phyloP scores from a whole-genome alignment of 2,888 invertebrate genomes.

The Ecliptopera silaceata region DNA sequence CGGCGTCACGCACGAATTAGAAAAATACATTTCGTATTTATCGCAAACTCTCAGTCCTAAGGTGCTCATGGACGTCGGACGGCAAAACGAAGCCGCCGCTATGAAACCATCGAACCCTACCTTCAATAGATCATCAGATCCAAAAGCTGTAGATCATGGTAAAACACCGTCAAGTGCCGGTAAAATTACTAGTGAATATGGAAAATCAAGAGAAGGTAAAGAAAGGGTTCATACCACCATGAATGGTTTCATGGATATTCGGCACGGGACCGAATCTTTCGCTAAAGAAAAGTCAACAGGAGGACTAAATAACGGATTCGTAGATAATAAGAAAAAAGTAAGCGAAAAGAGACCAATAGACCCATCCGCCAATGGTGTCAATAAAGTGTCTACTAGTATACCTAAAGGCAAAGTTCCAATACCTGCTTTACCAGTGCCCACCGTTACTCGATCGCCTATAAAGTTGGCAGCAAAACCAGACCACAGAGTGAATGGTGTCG shows the following conservation, averaged over 20 bases:
- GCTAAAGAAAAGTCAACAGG: slow-evolving; percentile 55
- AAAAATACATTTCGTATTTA: slow-evolving; percentile 78
- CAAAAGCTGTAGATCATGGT: slow-evolving; percentile 54
- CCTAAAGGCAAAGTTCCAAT: slow-evolving; percentile 62
- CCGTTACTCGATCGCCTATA: slow-evolving; percentile 54
- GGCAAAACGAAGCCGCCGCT: slow-evolving; percentile 55
- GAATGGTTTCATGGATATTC: slow-evolving; percentile 70
- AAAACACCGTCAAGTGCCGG: slow-evolving; percentile 49
- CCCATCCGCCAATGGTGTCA: slow-evolving; percentile 69
- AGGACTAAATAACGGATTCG: slow-evolving; percentile 58
- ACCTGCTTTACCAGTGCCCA: slow-evolving; percentile 56
- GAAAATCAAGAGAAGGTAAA: slow-evolving; percentile 56
- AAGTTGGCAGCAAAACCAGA: slow-evolving; percentile 58
- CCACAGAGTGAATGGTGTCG: slow-evolving; percentile 62
- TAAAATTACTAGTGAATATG: slow-evolving; percentile 60
- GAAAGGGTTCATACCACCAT: slow-evolving; percentile 58
- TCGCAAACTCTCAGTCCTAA: slow-evolving; percentile 77
- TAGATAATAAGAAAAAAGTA: slow-evolving; percentile 58
- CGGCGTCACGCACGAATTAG: slow-evolving; percentile 74
- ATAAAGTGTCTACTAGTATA: slow-evolving; percentile 46
- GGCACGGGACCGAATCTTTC: slow-evolving; percentile 55
- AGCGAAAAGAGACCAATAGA: slow-evolving; percentile 53
- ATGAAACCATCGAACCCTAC: slow-evolving; percentile 45
- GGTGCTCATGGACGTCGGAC: slow-evolving; percentile 71
- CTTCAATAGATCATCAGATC: slow-evolving; percentile 45